Base-by-base conservation (phyloP, 2,113 vertebrate species). In the Clarias magur region DNA sequence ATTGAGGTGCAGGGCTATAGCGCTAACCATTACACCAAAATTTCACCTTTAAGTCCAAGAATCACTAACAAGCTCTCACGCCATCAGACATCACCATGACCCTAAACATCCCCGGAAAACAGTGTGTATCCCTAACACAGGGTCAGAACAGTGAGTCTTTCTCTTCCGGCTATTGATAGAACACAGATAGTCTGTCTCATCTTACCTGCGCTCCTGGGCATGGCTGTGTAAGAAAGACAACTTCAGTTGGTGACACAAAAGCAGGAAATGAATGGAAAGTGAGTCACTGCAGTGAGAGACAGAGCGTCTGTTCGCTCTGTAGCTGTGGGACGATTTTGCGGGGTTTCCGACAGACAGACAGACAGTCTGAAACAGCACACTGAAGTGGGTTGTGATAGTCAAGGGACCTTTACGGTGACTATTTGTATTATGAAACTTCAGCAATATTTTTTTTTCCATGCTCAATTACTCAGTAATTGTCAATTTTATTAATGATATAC, bases 321-420 rank as follows among this genome's bases (percentile, higher is more conserved):
- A 82, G 12, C 27, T 23, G 84, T 80, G 79, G 82, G 62, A 56
- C 9, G 60, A n/a, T 38, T 15, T 75, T n/a, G 5, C n/a, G 80
- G 25, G 67, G 68, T 68, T 85, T 86, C 76, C 42, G 3, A 7
- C 54, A 60, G 76, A 87, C 86, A 86, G 76, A 87, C 86, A 86
- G 80, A 59, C 76, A 25, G 21, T 54, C 65, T 42, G 30, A 82
- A 88, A 62, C 38, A 78, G 53, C 67, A 53, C 59, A 21, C 7
- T 86, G 57, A 42, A 84, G 75, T 75, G 70, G 76, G 79, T 53
- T 86, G 57, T 59, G 53, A 76, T 73, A 48, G 16, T 23, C 48
- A 68, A 72, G 62, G 62, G 11, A 72, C 11, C 11, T 48, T 67
- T 2, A 19, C 4, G 23, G 1, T 30, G 53, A 57, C 53, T 59